Evolutionary conservation across 2,113 vertebrate species (phyloP), one percentile per base, ranked within the genome.

Genomic region (Collichthys lucidus): DNA sequence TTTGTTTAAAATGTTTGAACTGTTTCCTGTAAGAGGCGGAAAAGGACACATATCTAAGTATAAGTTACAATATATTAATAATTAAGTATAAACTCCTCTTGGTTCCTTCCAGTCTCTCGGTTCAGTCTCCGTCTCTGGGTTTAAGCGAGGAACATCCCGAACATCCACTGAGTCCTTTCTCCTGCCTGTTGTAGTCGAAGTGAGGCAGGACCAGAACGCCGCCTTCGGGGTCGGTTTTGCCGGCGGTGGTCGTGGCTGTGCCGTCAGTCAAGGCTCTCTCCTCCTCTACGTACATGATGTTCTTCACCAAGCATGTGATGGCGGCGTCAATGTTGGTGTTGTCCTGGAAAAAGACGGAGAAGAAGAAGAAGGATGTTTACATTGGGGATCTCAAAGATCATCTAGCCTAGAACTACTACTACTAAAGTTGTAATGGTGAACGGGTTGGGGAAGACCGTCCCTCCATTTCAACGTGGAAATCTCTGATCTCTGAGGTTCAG

Each of bases 291-390:
- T 92, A 80, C 90, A 96, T 84, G 86, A 96, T 95, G 88, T 80
- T 93, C 76, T 92, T 91, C 63, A 96, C 94, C 84, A 96, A 72
- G 76, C 94, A 93, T 14, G 85, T 88, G 74, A 95, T 87, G 81
- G 95, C 95, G 0, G 90, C 91, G 5, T 95, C 93, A 5, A 96
- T 94, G 91, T 96, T 96, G 83, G 94, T 95, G 92, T 96, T 90
- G 81, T 96, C 95, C 96, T 96, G 83, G 1, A 20, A 19, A 47
- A 19, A 57, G 22, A 57, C 2, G 14, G 12, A 46, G 44, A 46
- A 46, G 44, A 46, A 46, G 44, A 11, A 46, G 2, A 35, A 35
- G 8, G 35, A 35, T 35, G 35, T 35, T 35, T 35, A 35, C 35
- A 35, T 8, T 35, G 35, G 6, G 35, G 35, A 35, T 7, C 35